Evolutionary conservation across 2,888 invertebrate species (phyloP).

Genomic region (Opisthograptis luteolata): DNA sequence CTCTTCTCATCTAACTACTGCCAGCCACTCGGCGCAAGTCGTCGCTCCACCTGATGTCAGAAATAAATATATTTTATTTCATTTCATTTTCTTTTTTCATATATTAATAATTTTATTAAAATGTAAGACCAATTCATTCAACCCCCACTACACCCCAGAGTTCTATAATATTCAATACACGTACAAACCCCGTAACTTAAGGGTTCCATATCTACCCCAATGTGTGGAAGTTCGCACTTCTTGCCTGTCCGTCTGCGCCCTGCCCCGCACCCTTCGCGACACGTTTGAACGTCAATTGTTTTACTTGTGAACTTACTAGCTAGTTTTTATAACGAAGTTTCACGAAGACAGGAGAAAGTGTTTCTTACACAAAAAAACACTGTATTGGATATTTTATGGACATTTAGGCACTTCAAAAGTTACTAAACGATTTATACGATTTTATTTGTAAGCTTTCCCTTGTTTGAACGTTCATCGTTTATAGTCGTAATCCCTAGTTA

Average conservation of each 20-base stretch:
- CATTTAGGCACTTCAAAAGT: too few species aligned
- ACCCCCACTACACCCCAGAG: slow-evolving; percentile 8
- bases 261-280: slow-evolving; percentile 1
- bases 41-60: too few species aligned
- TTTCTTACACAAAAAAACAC: background rate
- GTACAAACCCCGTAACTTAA: slow-evolving; percentile 33
- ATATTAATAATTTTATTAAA: too few species aligned
- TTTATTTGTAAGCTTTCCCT: too few species aligned
- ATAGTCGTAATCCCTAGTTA: too few species aligned
- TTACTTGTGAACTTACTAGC: slow-evolving; percentile 27
- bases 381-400: slow-evolving; percentile 1
- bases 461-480: too few species aligned
- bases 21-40: too few species aligned
- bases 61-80: too few species aligned
- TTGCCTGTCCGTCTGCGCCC: slow-evolving; percentile 33
- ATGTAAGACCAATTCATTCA: slow-evolving; percentile 20
- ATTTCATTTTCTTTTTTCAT: too few species aligned
- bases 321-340: slow-evolving; percentile 24
- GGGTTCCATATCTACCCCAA: slow-evolving; percentile 34
- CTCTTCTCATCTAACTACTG: too few species aligned
- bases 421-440: too few species aligned
- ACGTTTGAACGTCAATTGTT: slow-evolving; percentile 31
- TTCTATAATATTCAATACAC: slow-evolving; percentile 33
- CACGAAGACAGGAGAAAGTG: slow-evolving; percentile 9
- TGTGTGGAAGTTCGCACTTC: slow-evolving; percentile 36